A percentile compares a stretch with the other conserved stretches of the same genome.
Evolutionary conservation across 1,140 invertebrate genomes (phyloP).

Genomic region (Drosophila nigromelanica): DNA sequence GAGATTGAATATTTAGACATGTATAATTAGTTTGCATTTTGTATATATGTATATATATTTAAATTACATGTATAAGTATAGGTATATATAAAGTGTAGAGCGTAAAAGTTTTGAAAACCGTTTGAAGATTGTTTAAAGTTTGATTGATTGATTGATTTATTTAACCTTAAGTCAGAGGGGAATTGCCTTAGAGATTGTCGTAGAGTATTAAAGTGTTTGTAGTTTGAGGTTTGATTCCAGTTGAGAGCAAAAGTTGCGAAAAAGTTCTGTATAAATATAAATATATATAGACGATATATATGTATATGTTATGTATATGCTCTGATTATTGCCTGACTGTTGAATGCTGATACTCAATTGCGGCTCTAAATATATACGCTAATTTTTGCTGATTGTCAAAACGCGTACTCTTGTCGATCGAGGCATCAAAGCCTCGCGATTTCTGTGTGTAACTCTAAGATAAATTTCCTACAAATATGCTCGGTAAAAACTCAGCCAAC

Average conservation of each 20-base stretch:
- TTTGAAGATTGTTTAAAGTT: conserved; percentile 72
- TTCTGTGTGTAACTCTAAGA: conserved; percentile 33
- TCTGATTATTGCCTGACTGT: conserved; percentile 39
- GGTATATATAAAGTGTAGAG: conserved; percentile 39
- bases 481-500: conserved; percentile 18
- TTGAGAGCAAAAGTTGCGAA: conserved; percentile 68
- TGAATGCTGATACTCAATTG: conserved; percentile 39
- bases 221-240: conserved; percentile 63
- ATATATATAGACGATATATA: conserved; percentile 30
- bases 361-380: conserved; percentile 71
- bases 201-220: conserved; percentile 46
- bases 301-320: conserved; percentile 29
- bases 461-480: conserved; percentile 44
- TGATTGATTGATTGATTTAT: conserved; percentile 70
- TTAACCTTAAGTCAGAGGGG: conserved; percentile 54
- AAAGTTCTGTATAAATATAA: conserved; percentile 72
- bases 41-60: conserved; percentile 11
- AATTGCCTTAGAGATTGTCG: conserved; percentile 73
- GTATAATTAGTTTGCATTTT: conserved; percentile 25
- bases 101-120: conserved; percentile 73
- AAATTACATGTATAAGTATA: conserved; percentile 40
- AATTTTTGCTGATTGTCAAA: conserved; percentile 84
- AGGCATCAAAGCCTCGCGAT: conserved; percentile 63
- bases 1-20: conserved; percentile 51
- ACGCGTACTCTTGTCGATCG: conserved; percentile 82